A percentile compares a stretch with the other conserved stretches of the same genome.
Evolutionary conservation across 2,113 vertebrate genomes (phyloP).

Genomic region (Sapayoa aenigma): DNA sequence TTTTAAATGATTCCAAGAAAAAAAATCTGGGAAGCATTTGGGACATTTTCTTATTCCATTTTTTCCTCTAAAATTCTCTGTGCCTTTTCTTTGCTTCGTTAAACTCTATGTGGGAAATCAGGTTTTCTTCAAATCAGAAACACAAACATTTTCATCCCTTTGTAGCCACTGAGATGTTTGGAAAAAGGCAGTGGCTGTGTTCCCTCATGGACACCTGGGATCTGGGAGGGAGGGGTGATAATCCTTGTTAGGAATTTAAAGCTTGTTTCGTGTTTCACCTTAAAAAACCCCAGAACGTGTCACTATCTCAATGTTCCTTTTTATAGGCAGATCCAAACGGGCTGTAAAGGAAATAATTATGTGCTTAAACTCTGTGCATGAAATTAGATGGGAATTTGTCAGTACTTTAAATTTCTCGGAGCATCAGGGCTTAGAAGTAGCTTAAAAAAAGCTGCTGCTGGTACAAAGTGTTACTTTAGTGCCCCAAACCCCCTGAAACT

Average conservation of each 20-base stretch:
- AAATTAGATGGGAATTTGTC: background rate
- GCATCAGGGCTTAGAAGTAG: background rate
- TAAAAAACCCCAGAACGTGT: fast-evolving
- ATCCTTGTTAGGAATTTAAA: background rate
- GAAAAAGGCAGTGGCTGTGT: fast-evolving
- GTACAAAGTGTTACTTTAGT: fast-evolving
- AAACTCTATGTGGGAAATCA: fast-evolving
- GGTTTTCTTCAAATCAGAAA: background rate
- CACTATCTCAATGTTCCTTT: fast-evolving
- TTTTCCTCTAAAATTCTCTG: background rate
- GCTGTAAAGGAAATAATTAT: background rate
- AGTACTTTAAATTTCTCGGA: background rate
- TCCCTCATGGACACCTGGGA: fast-evolving
- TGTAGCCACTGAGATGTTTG: background rate
- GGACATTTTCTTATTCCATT: background rate
- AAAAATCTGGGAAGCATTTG: background rate
- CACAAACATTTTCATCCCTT: background rate
- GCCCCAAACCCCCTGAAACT: background rate
- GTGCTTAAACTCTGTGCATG: background rate
- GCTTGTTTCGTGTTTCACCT: background rate
- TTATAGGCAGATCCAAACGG: background rate
- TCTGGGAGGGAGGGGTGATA: fast-evolving
- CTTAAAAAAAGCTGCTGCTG: background rate
- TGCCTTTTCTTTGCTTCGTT: background rate
- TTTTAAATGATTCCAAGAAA: background rate